Evolutionary conservation across 2,113 vertebrate species (phyloP).

Genomic region (Silurus meridionalis): DNA sequence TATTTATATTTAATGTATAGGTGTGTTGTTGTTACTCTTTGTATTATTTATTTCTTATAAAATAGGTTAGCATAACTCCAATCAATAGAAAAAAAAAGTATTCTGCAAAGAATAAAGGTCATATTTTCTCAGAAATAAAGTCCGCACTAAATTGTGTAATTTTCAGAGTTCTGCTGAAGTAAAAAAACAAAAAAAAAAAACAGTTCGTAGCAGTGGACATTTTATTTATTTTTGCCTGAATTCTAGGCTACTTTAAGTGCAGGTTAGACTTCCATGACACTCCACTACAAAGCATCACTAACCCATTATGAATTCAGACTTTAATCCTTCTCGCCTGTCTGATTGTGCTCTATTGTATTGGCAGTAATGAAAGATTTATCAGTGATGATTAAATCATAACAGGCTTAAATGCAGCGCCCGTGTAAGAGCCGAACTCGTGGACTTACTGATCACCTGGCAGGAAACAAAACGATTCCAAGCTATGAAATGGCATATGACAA

Average conservation of each 20-base stretch:
- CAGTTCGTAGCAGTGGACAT: not conserved
- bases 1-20: too few relatives aligned
- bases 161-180: not conserved
- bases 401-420: constrained; percentile 58
- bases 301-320: constrained; percentile 53
- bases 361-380: constrained; percentile 64
- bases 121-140: not conserved
- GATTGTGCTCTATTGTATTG: constrained; percentile 50
- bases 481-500: constrained; percentile 27
- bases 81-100: too few relatives aligned
- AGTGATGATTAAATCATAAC: constrained; percentile 58
- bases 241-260: not conserved
- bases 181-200: not conserved
- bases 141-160: not conserved
- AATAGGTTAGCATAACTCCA: too few relatives aligned
- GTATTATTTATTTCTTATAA: too few relatives aligned
- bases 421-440: constrained; percentile 41
- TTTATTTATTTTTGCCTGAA: not conserved
- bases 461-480: not conserved
- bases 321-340: constrained; percentile 31
- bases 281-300: constrained; percentile 1
- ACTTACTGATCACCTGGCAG: constrained; percentile 22
- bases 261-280: not conserved
- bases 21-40: too few relatives aligned
- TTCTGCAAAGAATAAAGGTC: not conserved